Conservation (phyloP, 2,888 invertebrate genomes). For the Spodoptera exigua region DNA sequence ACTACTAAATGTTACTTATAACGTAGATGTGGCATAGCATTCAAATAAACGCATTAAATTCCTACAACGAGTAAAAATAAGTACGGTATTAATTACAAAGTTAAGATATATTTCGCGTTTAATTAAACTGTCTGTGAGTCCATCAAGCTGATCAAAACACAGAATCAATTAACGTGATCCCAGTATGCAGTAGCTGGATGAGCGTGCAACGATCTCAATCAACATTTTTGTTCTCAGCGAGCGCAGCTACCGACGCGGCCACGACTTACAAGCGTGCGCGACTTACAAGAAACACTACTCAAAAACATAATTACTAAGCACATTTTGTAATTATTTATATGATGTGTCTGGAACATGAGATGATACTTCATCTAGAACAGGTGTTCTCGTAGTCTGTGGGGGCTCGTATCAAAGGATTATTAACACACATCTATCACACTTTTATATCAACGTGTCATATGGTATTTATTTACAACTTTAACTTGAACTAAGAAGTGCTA, state of each 20-base stretch:
- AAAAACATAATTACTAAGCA: conserved; percentile 69
- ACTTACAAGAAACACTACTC: conserved; percentile 55
- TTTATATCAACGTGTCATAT: too few species aligned
- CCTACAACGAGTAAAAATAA: too few species aligned
- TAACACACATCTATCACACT: too few species aligned
- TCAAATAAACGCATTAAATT: too few species aligned
- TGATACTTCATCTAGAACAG: background rate
- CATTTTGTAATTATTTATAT: conserved; percentile 53
- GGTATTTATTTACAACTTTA: too few species aligned
- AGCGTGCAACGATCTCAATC: conserved; percentile 62
- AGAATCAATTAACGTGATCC: conserved; percentile 50
- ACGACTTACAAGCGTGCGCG: conserved; percentile 57
- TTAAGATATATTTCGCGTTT: too few species aligned
- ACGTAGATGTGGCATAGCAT: too few species aligned
- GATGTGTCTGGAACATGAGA: conserved; percentile 26
- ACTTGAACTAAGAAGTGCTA: too few species aligned
- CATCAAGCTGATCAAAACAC: conserved; percentile 42
- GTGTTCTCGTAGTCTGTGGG: too few species aligned
- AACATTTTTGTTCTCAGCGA: conserved; percentile 52
- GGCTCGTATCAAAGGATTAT: too few species aligned
- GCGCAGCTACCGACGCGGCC: conserved; percentile 57
- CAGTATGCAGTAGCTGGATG: conserved; percentile 40
- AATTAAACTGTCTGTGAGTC: conserved; percentile 3
- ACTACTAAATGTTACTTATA: too few species aligned
- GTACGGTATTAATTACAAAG: too few species aligned